These are phyloP conservation scores for Pelecanus crispus DNA, from an alignment of 2,113 vertebrate species.

Conservation along the genomic window DNA sequence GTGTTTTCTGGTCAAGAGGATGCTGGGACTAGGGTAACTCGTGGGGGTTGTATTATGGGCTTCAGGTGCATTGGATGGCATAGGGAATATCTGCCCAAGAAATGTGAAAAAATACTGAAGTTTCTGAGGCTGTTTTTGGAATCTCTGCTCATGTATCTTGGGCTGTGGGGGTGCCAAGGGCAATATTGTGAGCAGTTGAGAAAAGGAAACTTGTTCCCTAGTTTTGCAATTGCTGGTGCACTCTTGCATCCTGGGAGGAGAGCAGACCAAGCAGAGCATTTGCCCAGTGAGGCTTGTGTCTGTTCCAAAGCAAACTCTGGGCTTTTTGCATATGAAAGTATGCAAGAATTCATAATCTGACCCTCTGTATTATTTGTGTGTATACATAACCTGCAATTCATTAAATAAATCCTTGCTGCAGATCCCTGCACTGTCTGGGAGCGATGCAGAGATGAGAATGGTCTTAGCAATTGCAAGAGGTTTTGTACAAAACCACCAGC, in stretches of 20 bases:
- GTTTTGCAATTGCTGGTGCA: slow-evolving; percentile 4
- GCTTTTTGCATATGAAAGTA: slow-evolving; percentile 1
- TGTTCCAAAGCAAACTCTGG: slow-evolving; percentile 49
- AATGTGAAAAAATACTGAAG: not conserved
- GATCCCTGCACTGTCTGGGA: not conserved
- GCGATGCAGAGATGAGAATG: not conserved
- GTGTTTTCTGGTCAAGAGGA: not conserved
- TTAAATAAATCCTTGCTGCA: slow-evolving; percentile 6
- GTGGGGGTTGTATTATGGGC: fast-evolving
- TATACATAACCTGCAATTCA: slow-evolving; percentile 11
- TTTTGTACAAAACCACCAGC: not conserved
- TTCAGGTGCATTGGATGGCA: not conserved
- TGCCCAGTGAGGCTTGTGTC: slow-evolving; percentile 1
- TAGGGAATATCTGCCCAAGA: not conserved
- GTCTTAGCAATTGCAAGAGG: not conserved
- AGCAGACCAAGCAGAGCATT: not conserved
- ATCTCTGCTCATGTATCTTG: not conserved
- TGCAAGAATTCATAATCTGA: slow-evolving; percentile 3
- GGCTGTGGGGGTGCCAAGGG: not conserved
- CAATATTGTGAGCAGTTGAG: slow-evolving; percentile 22
- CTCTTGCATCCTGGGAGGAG: slow-evolving; percentile 23
- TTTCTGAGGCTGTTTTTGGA: slow-evolving; percentile 1
- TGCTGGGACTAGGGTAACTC: not conserved
- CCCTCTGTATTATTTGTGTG: not conserved
- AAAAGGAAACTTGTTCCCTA: not conserved